These are phyloP conservation scores for Noctilio leporinus DNA, from an alignment of 2,113 vertebrate species.

Conservation along the genomic window DNA sequence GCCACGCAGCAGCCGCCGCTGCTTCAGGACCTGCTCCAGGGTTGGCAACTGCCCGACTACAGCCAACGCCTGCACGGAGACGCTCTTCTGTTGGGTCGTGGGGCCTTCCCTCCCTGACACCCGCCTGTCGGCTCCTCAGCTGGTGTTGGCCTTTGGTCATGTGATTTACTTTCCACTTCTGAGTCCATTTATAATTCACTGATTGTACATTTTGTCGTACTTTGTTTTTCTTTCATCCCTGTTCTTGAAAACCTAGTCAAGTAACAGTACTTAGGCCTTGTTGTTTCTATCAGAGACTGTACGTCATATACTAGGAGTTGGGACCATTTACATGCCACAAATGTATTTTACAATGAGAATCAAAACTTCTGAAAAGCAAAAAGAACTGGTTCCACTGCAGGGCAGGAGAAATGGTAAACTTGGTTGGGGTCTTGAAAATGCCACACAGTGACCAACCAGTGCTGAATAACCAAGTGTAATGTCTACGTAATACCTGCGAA, in stretches of 20 bases:
- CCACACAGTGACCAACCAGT: neutral
- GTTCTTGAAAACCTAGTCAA: neutral
- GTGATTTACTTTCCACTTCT: neutral
- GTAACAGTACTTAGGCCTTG: neutral
- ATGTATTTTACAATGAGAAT: neutral
- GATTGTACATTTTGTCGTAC: neutral
- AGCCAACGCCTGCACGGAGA: neutral
- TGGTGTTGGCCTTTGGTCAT: neutral
- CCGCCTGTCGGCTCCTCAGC: neutral
- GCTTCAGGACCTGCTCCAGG: too few relatives aligned
- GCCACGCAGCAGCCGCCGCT: neutral
- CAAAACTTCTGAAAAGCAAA: neutral
- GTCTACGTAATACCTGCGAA: neutral
- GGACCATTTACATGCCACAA: neutral
- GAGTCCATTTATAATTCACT: neutral
- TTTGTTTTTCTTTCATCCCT: neutral
- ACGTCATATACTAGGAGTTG: neutral
- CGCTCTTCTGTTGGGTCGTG: neutral
- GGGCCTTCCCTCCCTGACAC: neutral
- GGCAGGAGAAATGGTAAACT: neutral
- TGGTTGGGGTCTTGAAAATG: neutral
- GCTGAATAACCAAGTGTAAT: neutral
- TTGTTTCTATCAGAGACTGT: neutral
- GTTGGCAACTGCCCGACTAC: too few relatives aligned
- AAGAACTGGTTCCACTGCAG: neutral